phyloP scores from a whole-genome alignment of 2,113 vertebrate species.

The Datnioides undecimradiatus region DNA sequence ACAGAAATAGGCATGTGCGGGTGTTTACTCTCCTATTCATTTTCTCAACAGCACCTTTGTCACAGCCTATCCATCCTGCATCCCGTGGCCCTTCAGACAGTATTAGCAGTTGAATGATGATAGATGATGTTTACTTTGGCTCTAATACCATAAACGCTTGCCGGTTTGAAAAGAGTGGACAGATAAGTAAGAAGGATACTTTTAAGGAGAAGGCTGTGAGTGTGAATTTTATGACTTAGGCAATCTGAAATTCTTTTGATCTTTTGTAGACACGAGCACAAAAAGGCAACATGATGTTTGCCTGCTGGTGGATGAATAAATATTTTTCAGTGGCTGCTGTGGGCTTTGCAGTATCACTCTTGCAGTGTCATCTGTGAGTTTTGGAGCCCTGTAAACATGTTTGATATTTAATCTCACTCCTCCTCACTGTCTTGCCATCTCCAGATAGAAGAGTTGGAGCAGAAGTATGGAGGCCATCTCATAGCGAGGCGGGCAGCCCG shows the following conservation, averaged over 20 bases:
- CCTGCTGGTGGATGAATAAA: constrained; percentile 41
- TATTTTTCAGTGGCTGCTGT: constrained; percentile 42
- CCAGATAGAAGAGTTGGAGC: constrained; percentile 99
- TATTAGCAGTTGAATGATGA: constrained; percentile 66
- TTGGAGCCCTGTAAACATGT: constrained; percentile 49
- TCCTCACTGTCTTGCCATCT: constrained; percentile 12
- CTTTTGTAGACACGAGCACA: constrained; percentile 27
- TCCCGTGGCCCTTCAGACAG: constrained; percentile 50
- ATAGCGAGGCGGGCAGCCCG: constrained; percentile 95
- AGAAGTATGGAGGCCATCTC: constrained; percentile 96
- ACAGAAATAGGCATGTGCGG: constrained; percentile 47
- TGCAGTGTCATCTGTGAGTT: constrained; percentile 26
- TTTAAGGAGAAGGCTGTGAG: constrained; percentile 28
- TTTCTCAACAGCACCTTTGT: constrained; percentile 62
- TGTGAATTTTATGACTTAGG: constrained; percentile 30
- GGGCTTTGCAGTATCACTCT: constrained; percentile 48
- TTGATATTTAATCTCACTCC: constrained; percentile 48
- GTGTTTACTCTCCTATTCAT: constrained; percentile 58
- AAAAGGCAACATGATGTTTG: constrained; percentile 42
- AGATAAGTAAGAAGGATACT: constrained; percentile 37
- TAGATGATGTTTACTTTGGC: constrained; percentile 61
- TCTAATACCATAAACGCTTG: constrained; percentile 47
- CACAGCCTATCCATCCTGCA: constrained; percentile 57
- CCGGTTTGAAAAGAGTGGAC: constrained; percentile 35
- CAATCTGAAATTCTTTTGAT: constrained; percentile 28